A percentile compares a stretch with the other conserved stretches of the same genome.
phyloP scores from a whole-genome alignment of 2,888 invertebrate species.

The Congeria kusceri region DNA sequence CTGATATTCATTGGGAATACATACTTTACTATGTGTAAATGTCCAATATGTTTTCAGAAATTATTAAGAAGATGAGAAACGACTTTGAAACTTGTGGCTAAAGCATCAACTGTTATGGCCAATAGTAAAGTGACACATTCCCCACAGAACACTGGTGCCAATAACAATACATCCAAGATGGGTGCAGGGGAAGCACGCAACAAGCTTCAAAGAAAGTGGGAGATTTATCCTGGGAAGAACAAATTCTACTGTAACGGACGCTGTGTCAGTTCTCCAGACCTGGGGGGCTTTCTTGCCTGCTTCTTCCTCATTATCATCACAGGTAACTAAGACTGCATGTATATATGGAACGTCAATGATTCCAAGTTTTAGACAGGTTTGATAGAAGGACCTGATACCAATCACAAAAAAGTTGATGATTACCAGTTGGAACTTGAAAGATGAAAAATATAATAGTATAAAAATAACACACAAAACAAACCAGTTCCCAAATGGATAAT shows the following conservation, averaged over 20 bases:
- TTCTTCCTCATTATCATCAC: conserved; percentile 49
- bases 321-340: conserved; percentile 27
- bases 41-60: too few species aligned
- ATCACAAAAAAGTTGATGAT: too few species aligned
- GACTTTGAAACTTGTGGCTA: too few species aligned
- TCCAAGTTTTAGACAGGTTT: neutral
- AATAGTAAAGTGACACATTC: conserved; percentile 49
- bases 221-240: conserved; percentile 55
- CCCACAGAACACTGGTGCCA: conserved; percentile 12
- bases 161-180: neutral
- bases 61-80: too few species aligned
- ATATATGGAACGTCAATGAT: too few species aligned
- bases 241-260: conserved; percentile 59
- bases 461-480: too few species aligned
- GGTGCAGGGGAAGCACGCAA: neutral
- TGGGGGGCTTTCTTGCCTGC: conserved; percentile 53
- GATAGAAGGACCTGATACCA: too few species aligned
- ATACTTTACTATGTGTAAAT: too few species aligned
- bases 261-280: conserved; percentile 59
- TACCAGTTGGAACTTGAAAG: too few species aligned
- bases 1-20: too few species aligned
- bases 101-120: conserved; percentile 26
- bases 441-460: too few species aligned
- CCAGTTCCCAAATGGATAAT: too few species aligned
- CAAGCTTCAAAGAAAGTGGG: conserved; percentile 53